Conservation (phyloP, 2,888 invertebrate species). For the Euphydryas editha region DNA sequence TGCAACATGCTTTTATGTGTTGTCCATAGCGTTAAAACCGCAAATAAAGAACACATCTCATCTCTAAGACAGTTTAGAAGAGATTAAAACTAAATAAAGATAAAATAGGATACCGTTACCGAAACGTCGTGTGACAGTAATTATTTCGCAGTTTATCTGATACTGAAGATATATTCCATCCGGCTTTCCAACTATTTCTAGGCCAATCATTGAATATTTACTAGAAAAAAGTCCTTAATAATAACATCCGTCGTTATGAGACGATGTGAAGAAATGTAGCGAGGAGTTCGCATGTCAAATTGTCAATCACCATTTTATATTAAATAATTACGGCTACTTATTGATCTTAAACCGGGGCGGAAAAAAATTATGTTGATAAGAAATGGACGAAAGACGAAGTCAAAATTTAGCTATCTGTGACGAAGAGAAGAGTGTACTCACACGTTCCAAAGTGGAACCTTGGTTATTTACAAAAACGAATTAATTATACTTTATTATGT, state of each 20-base stretch:
- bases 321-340: no score
- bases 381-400: no score
- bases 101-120: not conserved
- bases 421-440: no score
- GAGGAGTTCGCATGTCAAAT: constrained; percentile 9
- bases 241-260: constrained; percentile 1
- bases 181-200: constrained; percentile 1
- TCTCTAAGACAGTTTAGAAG: not conserved
- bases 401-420: no score
- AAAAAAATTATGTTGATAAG: no score
- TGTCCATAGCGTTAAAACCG: not conserved
- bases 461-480: no score
- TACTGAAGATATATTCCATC: not conserved
- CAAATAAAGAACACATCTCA: not conserved
- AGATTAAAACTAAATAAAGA: not conserved
- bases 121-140: not conserved
- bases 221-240: not conserved
- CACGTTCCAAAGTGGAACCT: no score
- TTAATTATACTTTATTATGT: no score
- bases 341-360: no score
- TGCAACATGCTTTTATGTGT: no score
- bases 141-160: not conserved
- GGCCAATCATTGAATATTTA: constrained; percentile 5
- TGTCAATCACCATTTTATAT: no score
- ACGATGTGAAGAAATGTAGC: not conserved